Percentiles rank a stretch among this genome's conserved stretches.
Conservation (phyloP, 64 coral and sea anemone genomes). For the Catalaphyllia jardinei region DNA sequence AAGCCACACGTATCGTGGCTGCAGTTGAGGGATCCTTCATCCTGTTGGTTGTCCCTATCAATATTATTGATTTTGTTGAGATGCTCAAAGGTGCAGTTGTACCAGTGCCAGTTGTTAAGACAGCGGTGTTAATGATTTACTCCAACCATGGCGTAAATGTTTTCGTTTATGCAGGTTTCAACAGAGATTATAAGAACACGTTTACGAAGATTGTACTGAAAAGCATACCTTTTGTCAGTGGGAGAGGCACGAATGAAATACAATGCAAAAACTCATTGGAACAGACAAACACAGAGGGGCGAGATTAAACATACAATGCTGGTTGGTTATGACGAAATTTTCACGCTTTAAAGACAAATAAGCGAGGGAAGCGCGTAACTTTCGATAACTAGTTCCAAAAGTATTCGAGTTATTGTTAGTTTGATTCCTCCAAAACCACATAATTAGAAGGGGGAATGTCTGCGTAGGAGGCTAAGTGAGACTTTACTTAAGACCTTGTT, state of each 20-base stretch:
- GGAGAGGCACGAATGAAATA: background rate
- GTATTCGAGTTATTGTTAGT: too few relatives aligned
- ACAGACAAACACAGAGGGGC: background rate
- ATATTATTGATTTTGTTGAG: conserved; percentile 72
- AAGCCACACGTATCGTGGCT: conserved; percentile 73
- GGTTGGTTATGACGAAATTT: too few relatives aligned
- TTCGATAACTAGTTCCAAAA: too few relatives aligned
- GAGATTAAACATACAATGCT: too few relatives aligned
- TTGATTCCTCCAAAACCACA: too few relatives aligned
- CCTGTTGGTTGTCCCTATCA: conserved; percentile 74
- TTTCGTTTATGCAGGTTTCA: conserved; percentile 88
- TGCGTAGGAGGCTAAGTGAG: too few relatives aligned
- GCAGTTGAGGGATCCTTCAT: conserved; percentile 82
- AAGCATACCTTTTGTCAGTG: background rate
- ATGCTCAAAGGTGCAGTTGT: conserved; percentile 57
- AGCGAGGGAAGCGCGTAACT: too few relatives aligned
- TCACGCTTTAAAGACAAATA: too few relatives aligned
- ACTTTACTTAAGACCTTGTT: too few relatives aligned
- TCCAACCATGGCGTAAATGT: conserved; percentile 88
- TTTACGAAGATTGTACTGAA: conserved; percentile 59
- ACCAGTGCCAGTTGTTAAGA: conserved; percentile 44
- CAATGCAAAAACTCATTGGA: background rate
- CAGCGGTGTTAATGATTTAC: conserved; percentile 84
- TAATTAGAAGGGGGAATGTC: too few relatives aligned
- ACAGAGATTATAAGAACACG: conserved; percentile 79